These are phyloP conservation scores for Podocnemis expansa DNA, from an alignment of 2,113 vertebrate genomes.

Conservation along the genomic window DNA sequence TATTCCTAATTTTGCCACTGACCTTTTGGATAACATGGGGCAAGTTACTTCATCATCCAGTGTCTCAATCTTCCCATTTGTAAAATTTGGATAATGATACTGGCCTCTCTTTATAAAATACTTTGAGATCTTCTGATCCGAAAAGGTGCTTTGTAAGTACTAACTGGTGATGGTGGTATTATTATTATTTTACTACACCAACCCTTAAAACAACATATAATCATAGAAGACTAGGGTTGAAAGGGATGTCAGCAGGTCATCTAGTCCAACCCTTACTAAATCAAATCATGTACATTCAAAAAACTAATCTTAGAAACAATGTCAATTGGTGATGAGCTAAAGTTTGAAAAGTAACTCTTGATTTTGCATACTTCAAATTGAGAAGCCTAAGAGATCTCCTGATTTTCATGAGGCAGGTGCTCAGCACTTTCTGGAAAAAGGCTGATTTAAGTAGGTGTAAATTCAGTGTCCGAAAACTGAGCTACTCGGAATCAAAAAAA, in stretches of 20 bases:
- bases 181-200: neutral
- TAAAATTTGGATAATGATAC: too few relatives aligned
- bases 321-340: neutral
- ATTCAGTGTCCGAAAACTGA: neutral
- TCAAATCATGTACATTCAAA: neutral
- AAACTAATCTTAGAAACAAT: neutral
- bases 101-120: too few relatives aligned
- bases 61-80: too few relatives aligned
- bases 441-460: neutral
- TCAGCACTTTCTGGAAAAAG: neutral
- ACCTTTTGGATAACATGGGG: too few relatives aligned
- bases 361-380: neutral
- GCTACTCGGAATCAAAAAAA: neutral
- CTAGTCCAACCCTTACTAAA: too few relatives aligned
- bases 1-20: too few relatives aligned
- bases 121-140: too few relatives aligned
- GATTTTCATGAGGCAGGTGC: neutral
- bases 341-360: neutral
- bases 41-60: too few relatives aligned
- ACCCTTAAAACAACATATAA: neutral
- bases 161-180: too few relatives aligned
- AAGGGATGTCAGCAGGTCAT: too few relatives aligned
- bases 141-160: too few relatives aligned
- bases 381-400: neutral
- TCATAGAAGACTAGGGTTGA: too few relatives aligned